Evolutionary conservation across 2,797 vertebrate genomes (phyloP).

Genomic region (Tamandua tetradactyla): DNA sequence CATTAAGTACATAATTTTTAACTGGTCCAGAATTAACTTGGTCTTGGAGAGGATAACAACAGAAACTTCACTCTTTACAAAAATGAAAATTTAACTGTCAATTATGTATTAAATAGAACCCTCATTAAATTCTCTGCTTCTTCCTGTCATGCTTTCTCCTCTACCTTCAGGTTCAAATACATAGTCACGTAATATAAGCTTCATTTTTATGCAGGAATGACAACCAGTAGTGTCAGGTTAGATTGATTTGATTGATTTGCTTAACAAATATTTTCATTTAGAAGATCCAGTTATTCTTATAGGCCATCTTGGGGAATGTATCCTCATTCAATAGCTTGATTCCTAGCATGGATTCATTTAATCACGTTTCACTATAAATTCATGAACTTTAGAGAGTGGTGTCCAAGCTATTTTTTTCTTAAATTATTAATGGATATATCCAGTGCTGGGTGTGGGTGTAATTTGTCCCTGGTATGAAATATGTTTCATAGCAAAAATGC

Average conservation of each 20-base stretch:
- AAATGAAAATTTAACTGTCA: slow-evolving; percentile 70
- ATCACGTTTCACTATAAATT: slow-evolving; percentile 77
- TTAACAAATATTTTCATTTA: slow-evolving; percentile 81
- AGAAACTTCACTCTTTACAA: slow-evolving; percentile 62
- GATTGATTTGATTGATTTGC: slow-evolving; percentile 79
- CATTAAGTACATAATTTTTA: slow-evolving; percentile 63
- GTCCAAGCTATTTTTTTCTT: slow-evolving; percentile 73
- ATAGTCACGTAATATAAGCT: slow-evolving; percentile 78
- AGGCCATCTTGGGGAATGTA: slow-evolving; percentile 38
- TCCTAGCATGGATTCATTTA: slow-evolving; percentile 73
- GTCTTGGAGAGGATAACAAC: slow-evolving; percentile 51
- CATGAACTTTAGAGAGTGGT: slow-evolving; percentile 57
- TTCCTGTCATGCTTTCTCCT: slow-evolving; percentile 54
- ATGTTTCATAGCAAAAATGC: slow-evolving; percentile 52
- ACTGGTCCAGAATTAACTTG: slow-evolving; percentile 68
- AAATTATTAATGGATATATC: slow-evolving; percentile 67
- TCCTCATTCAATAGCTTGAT: slow-evolving; percentile 65
- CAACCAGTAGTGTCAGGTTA: slow-evolving; percentile 70
- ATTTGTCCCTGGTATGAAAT: slow-evolving; percentile 66
- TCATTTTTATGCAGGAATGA: slow-evolving; percentile 72
- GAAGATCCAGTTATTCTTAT: slow-evolving; percentile 79
- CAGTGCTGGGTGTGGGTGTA: slow-evolving; percentile 71
- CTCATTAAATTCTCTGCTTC: slow-evolving; percentile 28
- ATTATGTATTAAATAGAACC: slow-evolving; percentile 35
- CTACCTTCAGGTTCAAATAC: slow-evolving; percentile 62